Base-by-base conservation (phyloP, 1,140 invertebrate species). In the Lucilia cuprina region DNA sequence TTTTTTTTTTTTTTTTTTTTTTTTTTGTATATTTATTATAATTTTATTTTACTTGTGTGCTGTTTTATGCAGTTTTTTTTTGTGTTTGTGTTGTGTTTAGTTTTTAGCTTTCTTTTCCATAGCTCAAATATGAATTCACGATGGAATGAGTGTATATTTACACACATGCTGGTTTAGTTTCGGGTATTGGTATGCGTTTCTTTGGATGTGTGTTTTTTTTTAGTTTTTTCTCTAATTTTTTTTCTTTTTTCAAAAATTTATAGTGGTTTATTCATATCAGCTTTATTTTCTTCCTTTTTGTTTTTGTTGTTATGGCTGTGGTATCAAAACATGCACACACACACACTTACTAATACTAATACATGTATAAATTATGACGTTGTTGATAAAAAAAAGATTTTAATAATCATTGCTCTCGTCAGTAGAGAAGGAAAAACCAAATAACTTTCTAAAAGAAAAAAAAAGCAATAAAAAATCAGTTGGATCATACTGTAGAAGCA, bases 331-430 rank as follows among this genome's bases (percentile, higher is more conserved):
- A 78, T 34, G 19, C 35, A 50, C 41, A 10, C 41, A 49, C 77
- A 80, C 77, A 80, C 77, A 49, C 34, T 14, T 41, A 77, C 34
- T 14, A 9, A 77, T 41, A 17, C 74, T 77, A 49, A 21, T 14
- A 21, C 14, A 80, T 80, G 21, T 19, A 49, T 80, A 80, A 80
- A 80, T 80, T 80, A 80, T 80, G 77, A 49, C 65, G 41, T 13
- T 70, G 19, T 49, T 80, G 77, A 80, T 80, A 80, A 80, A 60
- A 80, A 60, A 80, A 80, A 80, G 77, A 80, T 80, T 80, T 80
- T 80, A 80, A 80, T 80, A 80, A 80, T 80, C 77, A 80, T 80
- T 80, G 47, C 35, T 80, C 49, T 49, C 47, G n/a, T 19, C 55
- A 7, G n/a, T 17, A n/a, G 13, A 8, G 17, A 0, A 70, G 8